phyloP scores from a whole-genome alignment of 2,888 invertebrate species.

The Orthosia cruda region DNA sequence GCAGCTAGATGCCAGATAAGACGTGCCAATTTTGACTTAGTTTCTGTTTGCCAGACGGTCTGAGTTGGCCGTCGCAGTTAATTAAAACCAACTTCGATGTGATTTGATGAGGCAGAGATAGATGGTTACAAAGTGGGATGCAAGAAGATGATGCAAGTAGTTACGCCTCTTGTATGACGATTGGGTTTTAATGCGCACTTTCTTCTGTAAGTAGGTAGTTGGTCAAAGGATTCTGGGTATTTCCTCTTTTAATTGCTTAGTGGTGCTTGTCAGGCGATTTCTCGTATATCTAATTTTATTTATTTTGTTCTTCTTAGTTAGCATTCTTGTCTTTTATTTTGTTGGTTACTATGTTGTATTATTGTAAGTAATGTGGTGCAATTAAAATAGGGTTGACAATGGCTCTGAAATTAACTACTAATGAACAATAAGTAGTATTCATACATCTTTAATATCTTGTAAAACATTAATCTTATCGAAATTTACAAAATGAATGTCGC shows the following conservation, averaged over 20 bases:
- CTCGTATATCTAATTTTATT: conserved; percentile 36
- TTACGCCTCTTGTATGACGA: conserved; percentile 43
- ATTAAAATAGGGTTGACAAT: conserved; percentile 4
- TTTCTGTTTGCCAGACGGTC: conserved; percentile 70
- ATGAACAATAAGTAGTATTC: background rate
- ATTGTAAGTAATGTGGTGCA: conserved; percentile 6
- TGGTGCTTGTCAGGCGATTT: conserved; percentile 28
- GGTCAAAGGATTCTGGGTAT: conserved; percentile 26
- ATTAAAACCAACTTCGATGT: conserved; percentile 84
- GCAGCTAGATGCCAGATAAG: conserved; percentile 78
- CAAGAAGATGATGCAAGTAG: conserved; percentile 39
- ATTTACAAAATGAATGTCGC: background rate
- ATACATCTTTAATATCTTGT: background rate
- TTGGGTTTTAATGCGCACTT: conserved; percentile 37
- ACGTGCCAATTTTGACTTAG: conserved; percentile 83
- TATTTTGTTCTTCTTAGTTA: conserved; percentile 32
- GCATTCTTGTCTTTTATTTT: conserved; percentile 26
- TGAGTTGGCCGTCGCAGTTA: conserved; percentile 78
- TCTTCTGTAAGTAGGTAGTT: conserved; percentile 4
- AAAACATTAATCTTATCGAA: background rate
- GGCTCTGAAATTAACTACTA: background rate
- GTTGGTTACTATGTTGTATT: conserved; percentile 16
- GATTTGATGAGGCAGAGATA: conserved; percentile 82
- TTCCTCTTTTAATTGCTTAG: conserved; percentile 25
- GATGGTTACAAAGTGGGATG: conserved; percentile 66